Conservation (phyloP, 2,797 vertebrate genomes). For the Crax fasciolata region DNA sequence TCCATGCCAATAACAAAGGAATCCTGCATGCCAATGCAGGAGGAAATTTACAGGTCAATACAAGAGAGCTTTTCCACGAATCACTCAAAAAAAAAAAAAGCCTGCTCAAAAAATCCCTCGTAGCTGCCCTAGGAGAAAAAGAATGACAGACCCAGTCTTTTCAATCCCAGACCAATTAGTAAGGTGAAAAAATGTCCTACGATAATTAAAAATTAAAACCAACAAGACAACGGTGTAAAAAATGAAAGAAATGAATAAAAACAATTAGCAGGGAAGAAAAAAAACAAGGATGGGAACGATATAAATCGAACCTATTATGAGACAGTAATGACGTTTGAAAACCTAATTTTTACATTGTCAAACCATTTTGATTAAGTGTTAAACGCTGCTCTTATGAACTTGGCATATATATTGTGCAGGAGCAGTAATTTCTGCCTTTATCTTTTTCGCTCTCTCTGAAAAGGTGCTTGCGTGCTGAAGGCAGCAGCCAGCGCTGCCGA, state of each 20-base stretch:
- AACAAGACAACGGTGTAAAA: constrained; percentile 81
- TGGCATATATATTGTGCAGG: constrained; percentile 50
- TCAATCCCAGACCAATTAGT: constrained; percentile 67
- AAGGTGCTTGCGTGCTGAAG: constrained; percentile 51
- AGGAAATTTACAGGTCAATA: constrained; percentile 56
- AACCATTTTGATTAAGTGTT: constrained; percentile 82
- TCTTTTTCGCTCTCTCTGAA: constrained; percentile 38
- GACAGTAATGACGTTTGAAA: constrained; percentile 82
- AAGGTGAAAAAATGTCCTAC: constrained; percentile 55
- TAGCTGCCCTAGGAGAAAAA: constrained; percentile 47
- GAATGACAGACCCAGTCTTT: constrained; percentile 61
- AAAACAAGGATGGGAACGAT: constrained; percentile 70
- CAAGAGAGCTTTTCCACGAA: constrained; percentile 46
- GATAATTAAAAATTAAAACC: constrained; percentile 86
- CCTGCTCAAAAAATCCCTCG: constrained; percentile 22
- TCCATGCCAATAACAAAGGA: constrained; percentile 52
- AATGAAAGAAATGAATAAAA: constrained; percentile 81
- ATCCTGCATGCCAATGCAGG: background rate
- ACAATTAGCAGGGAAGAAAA: constrained; percentile 81
- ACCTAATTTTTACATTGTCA: constrained; percentile 84
- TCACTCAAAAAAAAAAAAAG: background rate
- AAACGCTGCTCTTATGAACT: constrained; percentile 73
- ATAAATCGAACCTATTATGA: constrained; percentile 84
- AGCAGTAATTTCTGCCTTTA: constrained; percentile 65
- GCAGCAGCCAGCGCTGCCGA: background rate